Evolutionary conservation across 2,888 invertebrate genomes (phyloP), one percentile per base, ranked within the genome.

Genomic region (Calameuta filiformis): DNA sequence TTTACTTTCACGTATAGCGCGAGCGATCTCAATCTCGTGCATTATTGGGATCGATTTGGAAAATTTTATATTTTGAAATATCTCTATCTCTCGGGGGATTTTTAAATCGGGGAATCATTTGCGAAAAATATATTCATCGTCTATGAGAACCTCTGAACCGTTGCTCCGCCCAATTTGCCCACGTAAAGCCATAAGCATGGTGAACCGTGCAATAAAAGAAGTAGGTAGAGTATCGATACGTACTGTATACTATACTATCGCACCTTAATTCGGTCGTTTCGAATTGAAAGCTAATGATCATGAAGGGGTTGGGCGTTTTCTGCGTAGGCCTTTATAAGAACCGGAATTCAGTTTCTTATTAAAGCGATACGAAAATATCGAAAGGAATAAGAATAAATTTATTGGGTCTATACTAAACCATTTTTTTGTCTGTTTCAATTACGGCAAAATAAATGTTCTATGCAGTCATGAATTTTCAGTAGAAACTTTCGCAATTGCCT

Each of bases 101-200:
- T 1, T 4, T 0, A 15, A 37, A 23, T 35, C 23, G 56, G 9
- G 2, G 12, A 71, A 71, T 71, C 9, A 34, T 33, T 71, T 34
- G 71, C 71, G 71, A 33, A 71, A 9, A 71, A 31, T 34, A 23
- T 34, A 33, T 71, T 71, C 71, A 23, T 31, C 71, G 4, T 71
- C 34, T 34, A 33, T 71, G 71, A 71, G 71, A 71, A 34, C 71
- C 71, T 33, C 71, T 71, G 71, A 31, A 23, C 33, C 73, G 77
- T 77, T 73, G 79, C 77, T 81, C 81, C 78, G 78, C 81, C 81
- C 81, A 79, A 82, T 68, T 78, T 78, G 78, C 79, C 76, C 81
- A 81, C 79, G 78, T 81, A 81, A 82, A 81, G 79, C 77, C 77
- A 76, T 77, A 69, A 68, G 77, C 12, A 35, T 12, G 35, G 69